phyloP scores from a whole-genome alignment of 2,888 invertebrate species.

The Andrena trimmerana region DNA sequence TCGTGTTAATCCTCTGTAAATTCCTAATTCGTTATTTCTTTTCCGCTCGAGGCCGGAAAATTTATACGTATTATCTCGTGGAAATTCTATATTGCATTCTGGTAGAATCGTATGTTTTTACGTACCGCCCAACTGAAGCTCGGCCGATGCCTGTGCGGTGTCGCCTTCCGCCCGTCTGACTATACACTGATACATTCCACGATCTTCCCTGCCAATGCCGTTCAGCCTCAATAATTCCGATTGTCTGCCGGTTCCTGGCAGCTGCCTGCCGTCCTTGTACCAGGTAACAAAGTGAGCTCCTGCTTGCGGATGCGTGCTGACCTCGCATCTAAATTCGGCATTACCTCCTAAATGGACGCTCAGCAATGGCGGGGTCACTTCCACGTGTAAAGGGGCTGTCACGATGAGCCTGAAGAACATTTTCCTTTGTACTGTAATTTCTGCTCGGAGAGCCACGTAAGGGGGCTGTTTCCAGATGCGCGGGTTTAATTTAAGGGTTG shows the following conservation, averaged over 20 bases:
- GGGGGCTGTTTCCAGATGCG: background rate
- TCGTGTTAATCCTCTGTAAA: background rate
- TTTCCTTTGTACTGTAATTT: background rate
- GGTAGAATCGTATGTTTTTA: constrained; percentile 2
- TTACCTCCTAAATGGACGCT: constrained; percentile 91
- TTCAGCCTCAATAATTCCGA: constrained; percentile 89
- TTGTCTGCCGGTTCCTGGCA: constrained; percentile 89
- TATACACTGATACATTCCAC: constrained; percentile 92
- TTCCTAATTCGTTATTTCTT: background rate
- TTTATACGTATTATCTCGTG: background rate
- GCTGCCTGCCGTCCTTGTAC: constrained; percentile 90
- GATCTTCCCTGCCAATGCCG: constrained; percentile 90
- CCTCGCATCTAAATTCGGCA: constrained; percentile 88
- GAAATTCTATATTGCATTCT: no score
- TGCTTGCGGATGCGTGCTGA: constrained; percentile 84
- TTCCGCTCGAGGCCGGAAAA: background rate
- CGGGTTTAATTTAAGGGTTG: background rate
- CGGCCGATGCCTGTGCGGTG: constrained; percentile 91
- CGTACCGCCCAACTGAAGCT: constrained; percentile 90
- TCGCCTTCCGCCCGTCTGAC: constrained; percentile 90
- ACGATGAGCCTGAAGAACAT: constrained; percentile 86
- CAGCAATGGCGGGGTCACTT: constrained; percentile 88
- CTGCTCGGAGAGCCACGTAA: background rate
- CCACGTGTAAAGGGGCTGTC: constrained; percentile 89
- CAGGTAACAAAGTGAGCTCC: constrained; percentile 87